phyloP scores from a whole-genome alignment of 1,140 invertebrate genomes.

The Nixonia krombeini region DNA sequence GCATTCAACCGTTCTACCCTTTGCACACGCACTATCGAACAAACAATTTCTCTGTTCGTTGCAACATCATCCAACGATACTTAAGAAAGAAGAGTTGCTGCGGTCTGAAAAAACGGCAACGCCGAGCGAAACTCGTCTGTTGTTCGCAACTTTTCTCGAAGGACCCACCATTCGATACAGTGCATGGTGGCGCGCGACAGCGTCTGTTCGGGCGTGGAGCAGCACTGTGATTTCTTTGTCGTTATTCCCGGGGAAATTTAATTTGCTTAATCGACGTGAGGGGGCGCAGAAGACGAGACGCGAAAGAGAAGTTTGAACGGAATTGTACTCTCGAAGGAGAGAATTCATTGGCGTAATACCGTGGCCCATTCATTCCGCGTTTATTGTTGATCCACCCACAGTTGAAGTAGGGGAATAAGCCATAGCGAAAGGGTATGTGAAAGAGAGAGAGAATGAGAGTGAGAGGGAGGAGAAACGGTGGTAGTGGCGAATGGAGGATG shows the following conservation, averaged over 20 bases:
- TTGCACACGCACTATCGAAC: not conserved
- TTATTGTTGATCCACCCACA: slow-evolving; percentile 32
- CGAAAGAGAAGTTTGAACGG: slow-evolving; percentile 29
- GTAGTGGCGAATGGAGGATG: not conserved
- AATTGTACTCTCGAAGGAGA: slow-evolving; percentile 30
- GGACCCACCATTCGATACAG: slow-evolving; percentile 24
- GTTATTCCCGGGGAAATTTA: slow-evolving; percentile 47
- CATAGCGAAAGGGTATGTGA: too few relatives aligned
- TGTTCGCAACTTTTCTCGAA: slow-evolving; percentile 38
- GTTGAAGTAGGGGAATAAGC: not conserved
- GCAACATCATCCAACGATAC: not conserved
- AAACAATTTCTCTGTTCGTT: slow-evolving; percentile 15
- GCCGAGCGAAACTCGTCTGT: slow-evolving; percentile 29
- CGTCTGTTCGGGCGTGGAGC: slow-evolving; percentile 38
- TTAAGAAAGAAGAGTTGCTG: not conserved
- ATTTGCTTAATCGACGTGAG: slow-evolving; percentile 53
- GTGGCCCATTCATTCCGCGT: slow-evolving; percentile 30
- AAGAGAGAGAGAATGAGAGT: not conserved
- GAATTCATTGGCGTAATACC: slow-evolving; percentile 47
- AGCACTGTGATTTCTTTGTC: slow-evolving; percentile 45
- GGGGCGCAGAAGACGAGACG: slow-evolving; percentile 3
- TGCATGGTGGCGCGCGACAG: slow-evolving; percentile 32
- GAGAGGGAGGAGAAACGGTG: not conserved
- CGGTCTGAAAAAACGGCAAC: not conserved
- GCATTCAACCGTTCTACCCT: not conserved